Evolutionary conservation across 2,113 vertebrate species (phyloP).

Genomic region (Lichenostomus cassidix): DNA sequence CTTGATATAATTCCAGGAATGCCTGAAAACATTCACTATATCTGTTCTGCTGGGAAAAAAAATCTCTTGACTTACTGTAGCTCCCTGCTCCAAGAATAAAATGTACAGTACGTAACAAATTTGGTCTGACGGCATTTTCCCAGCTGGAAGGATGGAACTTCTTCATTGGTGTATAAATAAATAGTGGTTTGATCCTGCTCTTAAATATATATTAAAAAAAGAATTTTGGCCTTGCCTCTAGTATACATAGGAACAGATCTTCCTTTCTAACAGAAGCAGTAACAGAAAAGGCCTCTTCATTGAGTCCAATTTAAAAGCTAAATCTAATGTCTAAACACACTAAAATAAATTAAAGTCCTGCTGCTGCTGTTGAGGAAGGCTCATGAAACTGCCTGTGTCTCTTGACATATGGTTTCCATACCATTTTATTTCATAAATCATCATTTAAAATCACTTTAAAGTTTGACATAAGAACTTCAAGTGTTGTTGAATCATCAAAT

Average conservation of each 20-base stretch:
- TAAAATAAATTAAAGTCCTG: not conserved
- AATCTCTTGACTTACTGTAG: constrained; percentile 12
- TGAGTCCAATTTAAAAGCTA: not conserved
- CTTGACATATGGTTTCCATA: not conserved
- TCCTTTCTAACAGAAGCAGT: not conserved
- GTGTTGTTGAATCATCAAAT: not conserved
- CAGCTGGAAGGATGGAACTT: constrained; percentile 33
- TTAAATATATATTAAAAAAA: not conserved
- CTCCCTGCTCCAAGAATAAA: constrained; percentile 55
- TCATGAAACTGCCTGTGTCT: not conserved
- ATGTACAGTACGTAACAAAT: constrained; percentile 23
- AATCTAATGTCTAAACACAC: not conserved
- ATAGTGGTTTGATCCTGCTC: not conserved
- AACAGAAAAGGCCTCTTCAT: not conserved
- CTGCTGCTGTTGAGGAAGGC: not conserved
- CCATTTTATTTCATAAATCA: not conserved
- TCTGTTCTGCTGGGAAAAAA: constrained; percentile 56
- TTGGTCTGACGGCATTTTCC: constrained; percentile 50
- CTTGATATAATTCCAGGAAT: constrained; percentile 44
- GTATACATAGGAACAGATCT: not conserved
- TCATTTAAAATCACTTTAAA: not conserved
- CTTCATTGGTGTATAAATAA: constrained; percentile 39
- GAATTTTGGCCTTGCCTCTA: not conserved
- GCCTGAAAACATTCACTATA: not conserved
- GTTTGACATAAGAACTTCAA: not conserved